Evolutionary conservation across 92 coral and sea anemone genomes (phyloP), one percentile per base, ranked within the genome.

Genomic region (Siderastrea siderea): DNA sequence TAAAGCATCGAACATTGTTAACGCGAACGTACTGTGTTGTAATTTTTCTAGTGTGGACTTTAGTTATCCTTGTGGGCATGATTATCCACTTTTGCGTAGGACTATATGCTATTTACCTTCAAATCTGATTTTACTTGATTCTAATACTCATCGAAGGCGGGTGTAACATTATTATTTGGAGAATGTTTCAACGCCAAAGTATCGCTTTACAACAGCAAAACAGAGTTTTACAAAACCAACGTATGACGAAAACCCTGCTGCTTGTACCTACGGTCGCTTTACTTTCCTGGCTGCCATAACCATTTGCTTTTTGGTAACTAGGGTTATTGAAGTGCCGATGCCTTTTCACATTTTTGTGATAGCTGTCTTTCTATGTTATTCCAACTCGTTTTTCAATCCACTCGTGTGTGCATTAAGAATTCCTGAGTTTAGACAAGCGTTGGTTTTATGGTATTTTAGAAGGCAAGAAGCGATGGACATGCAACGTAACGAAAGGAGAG

Each of bases 131-230:
- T 26, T 26, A 26, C 46, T 49, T 73, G 15, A 14, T 9, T 60
- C 15, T 77, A 16, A 47, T 57, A 14, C 7, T 60, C 15, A 61
- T 47, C n/a, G 19, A 60, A 7, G 60, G 82, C 44, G 55, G 71
- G 7, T 61, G 68, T 46, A 62, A 78, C 82, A 47, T 78, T 16
- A 15, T 14, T 9, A 78, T 78, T 60, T 78, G 82, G 82, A 60
- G 82, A 78, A 47, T n/a, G 7, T 78, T 78, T 78, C 70, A 78
- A 45, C 43, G 15, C 3, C 16, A 45, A 47, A 58, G 55, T 5
- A 3, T 60, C 8, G 51, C 80, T 13, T 48, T 52, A 6, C 82
- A 60, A 14, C 47, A 47, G 45, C 82, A 47, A 16, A 60, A 60
- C 82, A 47, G 82, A 47, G 70, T 45, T 16, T 47, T 13, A 11